Base-by-base conservation (phyloP, 2,888 invertebrate genomes). In the Crematogaster levior region DNA sequence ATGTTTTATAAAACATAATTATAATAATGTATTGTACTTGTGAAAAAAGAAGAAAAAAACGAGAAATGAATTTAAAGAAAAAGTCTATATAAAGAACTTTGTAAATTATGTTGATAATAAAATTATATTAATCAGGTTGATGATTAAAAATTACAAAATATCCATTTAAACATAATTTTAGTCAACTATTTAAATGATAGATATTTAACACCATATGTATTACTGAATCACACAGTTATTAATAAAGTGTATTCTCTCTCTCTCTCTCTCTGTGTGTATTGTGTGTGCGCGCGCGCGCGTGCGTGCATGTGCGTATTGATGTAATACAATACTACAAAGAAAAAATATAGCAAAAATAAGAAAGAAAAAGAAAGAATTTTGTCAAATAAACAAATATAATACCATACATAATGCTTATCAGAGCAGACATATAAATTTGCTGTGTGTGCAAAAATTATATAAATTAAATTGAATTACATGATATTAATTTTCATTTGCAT, bases 401-500 rank as follows among this genome's bases (percentile, higher is more conserved):
- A 46, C 15, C 10, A 18, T 10, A 46, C 34, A 51, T 51, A 51
- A 51, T 51, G 9, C 9, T 77, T 53, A n/a, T 21, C 27, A 30
- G 7, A 27, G 24, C 15, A n/a, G 3, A 43, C 34, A 10, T 27
- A 30, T 24, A 48, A 27, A 34, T 68, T 43, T 18, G 18, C 18
- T 43, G 30, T 21, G n/a, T 10, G n/a, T 30, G 43, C 24, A 53
- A 43, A 65, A 56, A 77, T 56, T 10, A 24, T 7, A 40, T 68
- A 51, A 53, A 68, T 77, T 21, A 21, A 51, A 65, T 65, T 65
- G 5, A 43, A 77, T 77, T 21, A 24, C 30, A n/a, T 46, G 37
- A 53, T 24, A 68, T 77, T 12, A 53, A 65, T 68, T 77, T 77
- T 68, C 43, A 79, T 43, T 68, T 66, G 30, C 21, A 7, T 43